Conservation (phyloP, 1,140 invertebrate genomes). For the Triops cancriformis region DNA sequence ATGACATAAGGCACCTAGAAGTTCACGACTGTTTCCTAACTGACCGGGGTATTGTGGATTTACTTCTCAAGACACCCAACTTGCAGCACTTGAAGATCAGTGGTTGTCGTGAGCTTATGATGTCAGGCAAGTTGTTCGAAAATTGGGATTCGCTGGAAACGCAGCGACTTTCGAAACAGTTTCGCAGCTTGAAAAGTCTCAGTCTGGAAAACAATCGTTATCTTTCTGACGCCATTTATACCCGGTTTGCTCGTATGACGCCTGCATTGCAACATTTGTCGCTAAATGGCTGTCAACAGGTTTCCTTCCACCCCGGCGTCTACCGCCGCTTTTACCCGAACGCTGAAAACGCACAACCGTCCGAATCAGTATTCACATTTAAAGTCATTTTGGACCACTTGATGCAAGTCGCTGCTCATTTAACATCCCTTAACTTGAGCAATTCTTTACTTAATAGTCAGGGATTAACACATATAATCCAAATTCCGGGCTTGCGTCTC, state of each 20-base stretch:
- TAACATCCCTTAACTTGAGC: slow-evolving; percentile 54
- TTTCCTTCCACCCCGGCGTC: slow-evolving; percentile 57
- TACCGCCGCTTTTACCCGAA: slow-evolving; percentile 55
- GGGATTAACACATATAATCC: slow-evolving; percentile 47
- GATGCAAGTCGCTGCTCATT: slow-evolving; percentile 41
- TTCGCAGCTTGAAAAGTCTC: slow-evolving; percentile 49
- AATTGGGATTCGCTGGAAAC: slow-evolving; percentile 45
- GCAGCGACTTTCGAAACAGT: slow-evolving; percentile 38
- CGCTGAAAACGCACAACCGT: slow-evolving; percentile 43
- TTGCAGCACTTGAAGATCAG: slow-evolving; percentile 50
- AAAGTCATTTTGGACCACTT: slow-evolving; percentile 52
- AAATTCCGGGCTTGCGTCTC: slow-evolving; percentile 46
- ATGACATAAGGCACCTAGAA: slow-evolving; percentile 37
- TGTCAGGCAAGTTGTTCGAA: slow-evolving; percentile 57
- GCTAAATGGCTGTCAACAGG: slow-evolving; percentile 50
- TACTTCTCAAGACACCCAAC: slow-evolving; percentile 47
- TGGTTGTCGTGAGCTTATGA: slow-evolving; percentile 57
- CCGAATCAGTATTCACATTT: slow-evolving; percentile 59
- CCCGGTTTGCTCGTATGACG: slow-evolving; percentile 51
- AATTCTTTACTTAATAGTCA: slow-evolving; percentile 54
- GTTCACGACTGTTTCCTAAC: slow-evolving; percentile 51
- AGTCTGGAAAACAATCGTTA: slow-evolving; percentile 57
- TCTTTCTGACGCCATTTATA: slow-evolving; percentile 58
- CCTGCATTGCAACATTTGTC: slow-evolving; percentile 50
- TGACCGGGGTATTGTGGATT: slow-evolving; percentile 50